Evolutionary conservation across 1,140 invertebrate genomes (phyloP), one percentile per base, ranked within the genome.

Genomic region (Micrasema minimum): DNA sequence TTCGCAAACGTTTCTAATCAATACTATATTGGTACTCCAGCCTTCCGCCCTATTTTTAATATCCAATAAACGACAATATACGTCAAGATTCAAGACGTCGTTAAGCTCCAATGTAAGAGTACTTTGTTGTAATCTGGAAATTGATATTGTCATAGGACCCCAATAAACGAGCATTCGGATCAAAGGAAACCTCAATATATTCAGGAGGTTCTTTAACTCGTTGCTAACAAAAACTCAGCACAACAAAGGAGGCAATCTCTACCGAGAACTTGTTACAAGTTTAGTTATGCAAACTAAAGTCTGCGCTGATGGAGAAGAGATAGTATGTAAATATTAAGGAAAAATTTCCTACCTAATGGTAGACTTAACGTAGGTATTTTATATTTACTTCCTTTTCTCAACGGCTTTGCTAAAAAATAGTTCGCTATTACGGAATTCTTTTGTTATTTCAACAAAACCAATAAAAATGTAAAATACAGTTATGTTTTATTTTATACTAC

Each of bases 221-320:
- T 16, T 0, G 31, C 16, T 16, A 38, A 38, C 31, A 59, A 57
- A 37, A 57, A n/a, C 2, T 35, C n/a, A 37, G 11, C 14, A 10
- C 12, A 37, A 59, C 35, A 59, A 59, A 59, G 35, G 12, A 38
- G 23, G 50, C 20, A 53, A 53, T 31, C 43, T 59, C 18, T 22
- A 18, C 16, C 37, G 6, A 38, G 14, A 59, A 38, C 55, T 59
- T 59, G n/a, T 59, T n/a, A 9, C 18, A 31, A 41, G 37, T n/a
- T n/a, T n/a, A n/a, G n/a, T 51, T 22, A 6, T 51, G 20, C 18
- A 22, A 23, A 20, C 20, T 51, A 18, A 51, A 51, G 43, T 16
- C 3, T 9, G 43, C 1, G 14, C 16, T 23, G 22, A 10, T 22
- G 20, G 20, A 51, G 48, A 23, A 6, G 48, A 51, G 11, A 51